Evolutionary conservation across 2,888 invertebrate species (phyloP).

Genomic region (Lamellibrachia columna): DNA sequence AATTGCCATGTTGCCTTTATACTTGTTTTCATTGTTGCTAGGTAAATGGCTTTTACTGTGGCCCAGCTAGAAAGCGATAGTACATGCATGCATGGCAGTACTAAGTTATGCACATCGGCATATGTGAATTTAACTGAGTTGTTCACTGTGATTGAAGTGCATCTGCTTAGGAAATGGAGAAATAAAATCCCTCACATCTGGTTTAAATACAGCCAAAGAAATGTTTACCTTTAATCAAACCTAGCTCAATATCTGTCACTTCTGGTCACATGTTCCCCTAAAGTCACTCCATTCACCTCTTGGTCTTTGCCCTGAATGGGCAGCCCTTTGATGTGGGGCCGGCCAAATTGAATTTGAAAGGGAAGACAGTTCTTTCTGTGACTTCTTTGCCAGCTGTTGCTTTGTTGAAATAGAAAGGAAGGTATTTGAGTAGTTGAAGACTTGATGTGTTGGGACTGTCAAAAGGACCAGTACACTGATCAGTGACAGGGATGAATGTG

Average conservation of each 20-base stretch:
- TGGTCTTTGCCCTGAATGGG: background rate
- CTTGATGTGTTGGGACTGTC: background rate
- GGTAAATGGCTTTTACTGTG: background rate
- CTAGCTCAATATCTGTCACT: background rate
- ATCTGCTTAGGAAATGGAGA: background rate
- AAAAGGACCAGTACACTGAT: background rate
- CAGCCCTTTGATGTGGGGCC: background rate
- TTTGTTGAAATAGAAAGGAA: background rate
- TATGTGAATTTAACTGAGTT: too few relatives aligned
- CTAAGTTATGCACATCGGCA: background rate
- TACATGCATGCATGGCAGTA: background rate
- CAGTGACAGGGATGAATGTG: background rate
- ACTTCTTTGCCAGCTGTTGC: background rate
- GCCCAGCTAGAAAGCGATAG: background rate
- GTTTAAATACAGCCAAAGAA: background rate
- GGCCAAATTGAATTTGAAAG: background rate
- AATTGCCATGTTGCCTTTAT: background rate
- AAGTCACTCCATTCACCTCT: background rate
- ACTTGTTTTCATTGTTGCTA: background rate
- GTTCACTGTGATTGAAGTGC: too few relatives aligned
- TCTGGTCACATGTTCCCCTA: background rate
- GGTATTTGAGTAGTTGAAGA: background rate
- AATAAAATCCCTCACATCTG: background rate
- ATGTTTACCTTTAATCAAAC: slow-evolving; percentile 1
- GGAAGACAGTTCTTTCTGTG: background rate